phyloP scores from a whole-genome alignment of 2,113 vertebrate species.

The Aepyceros melampus region DNA sequence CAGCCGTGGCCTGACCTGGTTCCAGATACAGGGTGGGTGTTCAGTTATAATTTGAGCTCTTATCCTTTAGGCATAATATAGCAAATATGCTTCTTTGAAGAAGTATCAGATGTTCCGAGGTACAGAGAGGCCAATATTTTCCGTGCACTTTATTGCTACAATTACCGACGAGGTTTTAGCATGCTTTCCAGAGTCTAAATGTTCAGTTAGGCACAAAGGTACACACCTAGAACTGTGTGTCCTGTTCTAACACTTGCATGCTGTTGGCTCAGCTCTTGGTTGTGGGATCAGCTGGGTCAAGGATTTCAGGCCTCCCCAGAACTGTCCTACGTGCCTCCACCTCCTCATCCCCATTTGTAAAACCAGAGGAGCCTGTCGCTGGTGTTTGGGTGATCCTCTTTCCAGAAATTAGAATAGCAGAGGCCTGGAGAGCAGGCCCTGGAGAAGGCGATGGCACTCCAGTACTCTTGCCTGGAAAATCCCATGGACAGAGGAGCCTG shows the following conservation, averaged over 20 bases:
- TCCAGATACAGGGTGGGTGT: background rate
- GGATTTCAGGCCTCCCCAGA: background rate
- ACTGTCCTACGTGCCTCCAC: fast-evolving
- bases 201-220: background rate
- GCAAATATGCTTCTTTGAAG: background rate
- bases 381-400: background rate
- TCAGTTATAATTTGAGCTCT: background rate
- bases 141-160: background rate
- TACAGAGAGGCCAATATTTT: background rate
- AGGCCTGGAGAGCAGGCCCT: too few relatives aligned
- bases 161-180: background rate
- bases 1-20: background rate
- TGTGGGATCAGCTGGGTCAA: background rate
- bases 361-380: background rate
- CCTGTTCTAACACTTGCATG: background rate
- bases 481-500: too few relatives aligned
- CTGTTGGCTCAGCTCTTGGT: background rate
- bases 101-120: background rate
- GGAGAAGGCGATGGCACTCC: too few relatives aligned
- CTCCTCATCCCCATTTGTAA: background rate
- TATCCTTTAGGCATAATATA: background rate
- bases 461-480: too few relatives aligned
- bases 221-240: background rate
- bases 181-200: background rate
- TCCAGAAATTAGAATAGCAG: background rate